A percentile compares a stretch with the other conserved stretches of the same genome.
Evolutionary conservation across 2,113 vertebrate species (phyloP).

Genomic region (Chroicocephalus ridibundus): DNA sequence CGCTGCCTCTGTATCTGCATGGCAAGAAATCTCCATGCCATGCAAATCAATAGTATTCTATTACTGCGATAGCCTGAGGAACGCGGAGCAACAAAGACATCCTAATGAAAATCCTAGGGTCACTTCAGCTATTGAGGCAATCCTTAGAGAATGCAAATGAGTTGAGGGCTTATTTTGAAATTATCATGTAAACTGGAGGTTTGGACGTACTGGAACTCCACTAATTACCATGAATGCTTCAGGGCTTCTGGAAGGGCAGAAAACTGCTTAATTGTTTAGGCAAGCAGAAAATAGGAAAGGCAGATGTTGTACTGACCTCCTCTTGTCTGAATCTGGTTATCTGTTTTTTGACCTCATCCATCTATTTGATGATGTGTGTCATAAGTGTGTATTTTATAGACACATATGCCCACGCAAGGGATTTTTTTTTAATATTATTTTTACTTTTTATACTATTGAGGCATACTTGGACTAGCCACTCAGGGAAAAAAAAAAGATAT

Average conservation of each 20-base stretch:
- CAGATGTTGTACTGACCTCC: slow-evolving; percentile 24
- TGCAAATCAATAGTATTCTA: neutral
- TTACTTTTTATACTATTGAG: neutral
- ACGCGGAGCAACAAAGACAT: neutral
- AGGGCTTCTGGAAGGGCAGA: neutral
- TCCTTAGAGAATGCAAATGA: neutral
- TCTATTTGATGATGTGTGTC: neutral
- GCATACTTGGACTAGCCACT: neutral
- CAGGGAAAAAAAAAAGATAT: neutral
- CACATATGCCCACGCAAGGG: neutral
- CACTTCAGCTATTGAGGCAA: neutral
- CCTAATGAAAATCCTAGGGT: neutral
- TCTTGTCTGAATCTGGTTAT: slow-evolving; percentile 29
- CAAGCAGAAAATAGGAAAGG: slow-evolving; percentile 25
- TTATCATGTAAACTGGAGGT: neutral
- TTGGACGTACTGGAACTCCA: neutral
- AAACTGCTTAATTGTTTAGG: neutral
- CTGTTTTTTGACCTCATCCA: neutral
- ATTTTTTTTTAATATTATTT: neutral
- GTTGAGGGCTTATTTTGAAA: neutral
- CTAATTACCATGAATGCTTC: neutral
- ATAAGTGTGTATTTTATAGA: neutral
- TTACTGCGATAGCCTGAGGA: neutral
- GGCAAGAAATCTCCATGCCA: neutral
- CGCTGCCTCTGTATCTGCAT: neutral